These are phyloP conservation scores for Pegoplata infirma DNA, from an alignment of 2,888 invertebrate genomes.

Conservation along the genomic window DNA sequence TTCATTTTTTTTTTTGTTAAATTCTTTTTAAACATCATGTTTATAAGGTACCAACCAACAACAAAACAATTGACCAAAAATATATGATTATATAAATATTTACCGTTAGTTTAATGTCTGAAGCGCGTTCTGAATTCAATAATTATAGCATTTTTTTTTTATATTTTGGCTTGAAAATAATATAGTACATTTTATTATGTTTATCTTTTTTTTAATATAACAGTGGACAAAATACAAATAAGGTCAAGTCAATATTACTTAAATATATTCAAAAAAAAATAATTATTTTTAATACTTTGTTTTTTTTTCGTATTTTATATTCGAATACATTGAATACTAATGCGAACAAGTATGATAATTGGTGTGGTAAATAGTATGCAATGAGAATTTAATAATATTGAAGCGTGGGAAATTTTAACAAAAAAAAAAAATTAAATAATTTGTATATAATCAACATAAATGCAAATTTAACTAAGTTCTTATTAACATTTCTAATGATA, in stretches of 20 bases:
- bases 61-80: not conserved
- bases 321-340: not conserved
- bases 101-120: conserved; percentile 23
- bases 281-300: too few relatives aligned
- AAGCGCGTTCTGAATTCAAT: conserved; percentile 8
- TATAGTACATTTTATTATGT: conserved; percentile 19
- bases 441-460: conserved; percentile 29
- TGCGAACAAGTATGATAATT: not conserved
- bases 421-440: not conserved
- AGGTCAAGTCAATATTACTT: not conserved
- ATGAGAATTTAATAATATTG: conserved; percentile 6
- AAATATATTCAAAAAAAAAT: not conserved
- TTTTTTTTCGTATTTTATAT: not conserved
- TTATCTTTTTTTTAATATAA: not conserved
- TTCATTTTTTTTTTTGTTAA: not conserved
- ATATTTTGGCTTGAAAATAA: conserved; percentile 1
- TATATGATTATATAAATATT: conserved; percentile 4
- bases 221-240: too few relatives aligned
- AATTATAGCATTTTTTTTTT: conserved; percentile 30
- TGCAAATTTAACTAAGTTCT: conserved; percentile 33
- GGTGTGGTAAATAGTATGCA: not conserved
- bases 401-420: conserved; percentile 48
- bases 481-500: not conserved
- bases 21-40: not conserved
- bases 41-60: not conserved